These are phyloP conservation scores for Geococcyx californianus DNA, from an alignment of 2,113 vertebrate species.

Conservation along the genomic window DNA sequence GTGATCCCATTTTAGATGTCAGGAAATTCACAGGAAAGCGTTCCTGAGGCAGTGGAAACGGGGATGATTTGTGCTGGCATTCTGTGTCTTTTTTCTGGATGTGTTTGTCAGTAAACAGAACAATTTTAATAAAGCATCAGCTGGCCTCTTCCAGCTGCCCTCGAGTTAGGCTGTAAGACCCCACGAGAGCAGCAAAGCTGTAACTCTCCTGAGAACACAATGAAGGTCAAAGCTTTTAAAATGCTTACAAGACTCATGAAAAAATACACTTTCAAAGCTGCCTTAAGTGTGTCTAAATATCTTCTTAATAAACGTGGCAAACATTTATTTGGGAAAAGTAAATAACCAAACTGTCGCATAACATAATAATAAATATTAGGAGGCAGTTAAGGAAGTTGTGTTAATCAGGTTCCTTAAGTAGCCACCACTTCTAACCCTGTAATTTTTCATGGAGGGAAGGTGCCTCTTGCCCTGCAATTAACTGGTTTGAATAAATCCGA, in stretches of 20 bases:
- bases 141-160: not conserved
- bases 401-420: constrained; percentile 62
- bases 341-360: constrained; percentile 57
- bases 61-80: not conserved
- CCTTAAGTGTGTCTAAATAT: constrained; percentile 48
- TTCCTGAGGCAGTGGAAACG: not conserved
- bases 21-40: not conserved
- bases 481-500: no score
- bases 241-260: constrained; percentile 45
- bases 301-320: constrained; percentile 61
- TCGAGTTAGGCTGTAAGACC: not conserved
- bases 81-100: not conserved
- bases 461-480: constrained; percentile 63
- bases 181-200: not conserved
- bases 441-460: constrained; percentile 53
- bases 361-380: constrained; percentile 63
- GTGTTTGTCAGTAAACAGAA: not conserved
- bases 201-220: constrained; percentile 31
- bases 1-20: not conserved
- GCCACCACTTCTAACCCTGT: constrained; percentile 55
- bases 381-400: constrained; percentile 54
- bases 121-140: not conserved
- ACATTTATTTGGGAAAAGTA: constrained; percentile 57
- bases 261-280: constrained; percentile 41
- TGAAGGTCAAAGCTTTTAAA: constrained; percentile 52